Evolutionary conservation across 2,113 vertebrate genomes (phyloP).

Genomic region (Saccopteryx leptura): DNA sequence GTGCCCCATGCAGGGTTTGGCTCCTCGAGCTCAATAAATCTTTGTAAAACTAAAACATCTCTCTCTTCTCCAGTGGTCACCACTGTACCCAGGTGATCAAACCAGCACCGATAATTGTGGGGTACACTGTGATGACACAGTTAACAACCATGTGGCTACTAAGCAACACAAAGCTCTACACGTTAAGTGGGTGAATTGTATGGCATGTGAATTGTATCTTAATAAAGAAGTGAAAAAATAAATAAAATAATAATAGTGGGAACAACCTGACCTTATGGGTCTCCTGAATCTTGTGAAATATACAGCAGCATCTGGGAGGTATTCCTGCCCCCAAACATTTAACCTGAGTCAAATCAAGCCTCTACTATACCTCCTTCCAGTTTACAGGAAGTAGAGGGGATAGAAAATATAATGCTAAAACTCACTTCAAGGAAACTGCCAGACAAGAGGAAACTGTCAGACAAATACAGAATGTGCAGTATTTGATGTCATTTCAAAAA

Average conservation of each 20-base stretch:
- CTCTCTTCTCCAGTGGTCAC: not conserved
- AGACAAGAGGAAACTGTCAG: not conserved
- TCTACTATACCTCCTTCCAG: not conserved
- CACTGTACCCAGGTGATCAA: not conserved
- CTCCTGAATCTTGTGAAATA: not conserved
- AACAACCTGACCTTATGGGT: not conserved
- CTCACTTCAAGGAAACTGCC: not conserved
- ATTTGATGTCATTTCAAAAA: not conserved
- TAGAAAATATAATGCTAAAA: not conserved
- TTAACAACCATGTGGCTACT: not conserved
- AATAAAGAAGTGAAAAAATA: not conserved
- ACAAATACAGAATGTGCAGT: not conserved
- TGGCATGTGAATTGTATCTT: not conserved
- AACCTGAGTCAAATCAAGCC: not conserved
- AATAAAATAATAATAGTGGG: not conserved
- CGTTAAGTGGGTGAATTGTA: not conserved
- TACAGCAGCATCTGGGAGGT: not conserved
- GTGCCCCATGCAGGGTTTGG: not conserved
- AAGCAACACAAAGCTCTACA: not conserved
- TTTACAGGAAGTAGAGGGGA: not conserved
- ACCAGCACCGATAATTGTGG: not conserved
- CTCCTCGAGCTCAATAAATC: not conserved
- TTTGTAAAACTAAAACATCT: not conserved
- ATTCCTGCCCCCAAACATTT: not conserved
- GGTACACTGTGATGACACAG: fast-evolving